Evolutionary conservation across 2,113 vertebrate genomes (phyloP).

Genomic region (Clarias macrocephalus): DNA sequence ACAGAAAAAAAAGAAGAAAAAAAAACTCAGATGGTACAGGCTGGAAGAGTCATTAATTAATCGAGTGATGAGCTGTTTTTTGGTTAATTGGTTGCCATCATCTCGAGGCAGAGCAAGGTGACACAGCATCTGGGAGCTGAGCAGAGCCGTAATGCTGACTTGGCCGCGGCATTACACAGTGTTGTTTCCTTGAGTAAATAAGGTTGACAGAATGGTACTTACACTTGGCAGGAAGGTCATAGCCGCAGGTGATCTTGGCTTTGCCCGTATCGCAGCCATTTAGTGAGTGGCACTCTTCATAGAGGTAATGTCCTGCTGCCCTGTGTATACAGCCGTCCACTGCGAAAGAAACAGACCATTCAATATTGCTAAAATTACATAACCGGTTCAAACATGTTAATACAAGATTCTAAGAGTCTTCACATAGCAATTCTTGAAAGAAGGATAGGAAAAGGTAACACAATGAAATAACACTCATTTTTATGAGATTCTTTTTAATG

Average conservation of each 20-base stretch:
- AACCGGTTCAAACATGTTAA: neutral
- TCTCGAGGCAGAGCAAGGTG: neutral
- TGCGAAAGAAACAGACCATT: constrained; percentile 59
- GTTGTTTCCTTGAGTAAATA: constrained; percentile 22
- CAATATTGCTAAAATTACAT: neutral
- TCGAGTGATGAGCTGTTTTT: constrained; percentile 32
- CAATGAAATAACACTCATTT: neutral
- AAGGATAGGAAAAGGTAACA: neutral
- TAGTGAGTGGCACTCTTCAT: constrained; percentile 89
- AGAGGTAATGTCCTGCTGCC: constrained; percentile 88
- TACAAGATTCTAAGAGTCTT: neutral
- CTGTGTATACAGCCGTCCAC: constrained; percentile 98
- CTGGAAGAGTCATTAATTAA: constrained; percentile 48
- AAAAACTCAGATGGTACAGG: constrained; percentile 50
- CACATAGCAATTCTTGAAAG: neutral
- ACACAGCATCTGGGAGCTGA: neutral
- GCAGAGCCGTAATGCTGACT: neutral
- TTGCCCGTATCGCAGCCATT: constrained; percentile 93
- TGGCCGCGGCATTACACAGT: neutral
- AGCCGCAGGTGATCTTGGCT: constrained; percentile 95
- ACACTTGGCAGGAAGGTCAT: constrained; percentile 95
- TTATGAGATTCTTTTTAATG: neutral
- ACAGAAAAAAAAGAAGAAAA: neutral
- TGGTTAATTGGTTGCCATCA: constrained; percentile 12
- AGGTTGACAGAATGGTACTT: constrained; percentile 71